Percentiles rank a stretch among this genome's conserved stretches.
Evolutionary conservation across 2,113 vertebrate species (phyloP).

Genomic region (Hippocampus guttulatus): DNA sequence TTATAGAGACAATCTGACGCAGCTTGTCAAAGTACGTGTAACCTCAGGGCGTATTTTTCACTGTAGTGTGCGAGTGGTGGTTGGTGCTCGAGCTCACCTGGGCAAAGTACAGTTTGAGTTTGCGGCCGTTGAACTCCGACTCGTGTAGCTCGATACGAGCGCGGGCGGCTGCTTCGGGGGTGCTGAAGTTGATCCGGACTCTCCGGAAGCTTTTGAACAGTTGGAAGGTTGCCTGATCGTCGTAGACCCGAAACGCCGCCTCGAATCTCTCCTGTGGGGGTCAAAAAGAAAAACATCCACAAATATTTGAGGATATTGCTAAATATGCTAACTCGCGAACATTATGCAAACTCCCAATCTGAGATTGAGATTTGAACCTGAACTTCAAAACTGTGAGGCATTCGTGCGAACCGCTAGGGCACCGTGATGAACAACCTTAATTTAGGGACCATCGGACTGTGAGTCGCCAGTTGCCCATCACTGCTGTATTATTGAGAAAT

Average conservation of each 20-base stretch:
- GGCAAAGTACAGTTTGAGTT: slow-evolving; percentile 93
- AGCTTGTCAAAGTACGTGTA: slow-evolving; percentile 6
- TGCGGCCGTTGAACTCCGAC: slow-evolving; percentile 84
- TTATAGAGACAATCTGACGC: background rate
- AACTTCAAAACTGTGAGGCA: too few species aligned
- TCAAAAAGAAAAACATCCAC: background rate
- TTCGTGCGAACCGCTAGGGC: too few species aligned
- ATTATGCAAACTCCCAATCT: background rate
- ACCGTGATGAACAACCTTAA: too few species aligned
- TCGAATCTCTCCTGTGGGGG: slow-evolving; percentile 86
- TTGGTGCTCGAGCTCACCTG: slow-evolving; percentile 72
- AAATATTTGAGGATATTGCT: background rate
- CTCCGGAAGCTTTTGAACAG: slow-evolving; percentile 94
- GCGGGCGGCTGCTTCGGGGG: slow-evolving; percentile 86
- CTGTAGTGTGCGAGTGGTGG: background rate
- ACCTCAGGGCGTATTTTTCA: background rate
- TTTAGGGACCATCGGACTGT: too few species aligned
- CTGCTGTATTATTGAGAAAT: too few species aligned
- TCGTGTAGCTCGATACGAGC: slow-evolving; percentile 94
- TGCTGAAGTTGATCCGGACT: slow-evolving; percentile 94
- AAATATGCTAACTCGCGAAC: too few species aligned
- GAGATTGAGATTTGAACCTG: too few species aligned
- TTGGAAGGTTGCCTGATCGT: slow-evolving; percentile 88
- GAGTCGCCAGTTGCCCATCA: too few species aligned
- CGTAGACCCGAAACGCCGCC: slow-evolving; percentile 86